Percentiles rank a stretch among this genome's conserved stretches.
Conservation (phyloP, 2,888 invertebrate genomes). For the Habrosyne pyritoides region DNA sequence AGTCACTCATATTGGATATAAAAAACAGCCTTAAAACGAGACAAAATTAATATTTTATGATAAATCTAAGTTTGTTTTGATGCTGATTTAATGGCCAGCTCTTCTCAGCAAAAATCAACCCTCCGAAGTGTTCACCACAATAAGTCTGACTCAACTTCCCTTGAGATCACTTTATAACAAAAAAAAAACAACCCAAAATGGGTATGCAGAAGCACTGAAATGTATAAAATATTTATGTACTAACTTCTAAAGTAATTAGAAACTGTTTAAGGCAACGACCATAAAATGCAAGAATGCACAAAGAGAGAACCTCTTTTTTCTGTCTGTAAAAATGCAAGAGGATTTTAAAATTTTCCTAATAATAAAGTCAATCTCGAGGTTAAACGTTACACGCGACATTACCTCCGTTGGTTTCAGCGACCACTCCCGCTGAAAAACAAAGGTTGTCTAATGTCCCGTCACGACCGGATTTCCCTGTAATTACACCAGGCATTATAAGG, state of each 20-base stretch:
- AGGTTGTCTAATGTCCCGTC: slow-evolving; percentile 1
- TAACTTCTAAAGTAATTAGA: too few species aligned
- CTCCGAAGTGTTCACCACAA: too few species aligned
- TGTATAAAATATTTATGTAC: too few species aligned
- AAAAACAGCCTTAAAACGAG: too few species aligned
- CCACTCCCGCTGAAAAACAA: slow-evolving; percentile 7
- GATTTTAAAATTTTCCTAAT: background rate
- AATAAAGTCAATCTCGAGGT: background rate
- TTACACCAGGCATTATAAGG: background rate
- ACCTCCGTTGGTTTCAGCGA: background rate
- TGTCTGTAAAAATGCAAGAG: background rate
- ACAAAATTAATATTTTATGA: too few species aligned
- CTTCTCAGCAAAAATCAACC: too few species aligned
- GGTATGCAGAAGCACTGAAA: too few species aligned
- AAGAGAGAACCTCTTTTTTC: background rate
- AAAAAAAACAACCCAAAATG: too few species aligned
- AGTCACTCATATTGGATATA: too few species aligned
- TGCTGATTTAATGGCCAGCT: too few species aligned
- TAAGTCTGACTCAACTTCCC: background rate
- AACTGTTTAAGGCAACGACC: background rate
- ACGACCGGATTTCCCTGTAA: slow-evolving; percentile 5
- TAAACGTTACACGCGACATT: slow-evolving; percentile 6
- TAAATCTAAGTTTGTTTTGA: too few species aligned
- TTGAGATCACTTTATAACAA: too few species aligned
- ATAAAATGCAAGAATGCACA: background rate